Evolutionary conservation across 2,113 vertebrate species (phyloP).

Genomic region (Poecilia latipinna): DNA sequence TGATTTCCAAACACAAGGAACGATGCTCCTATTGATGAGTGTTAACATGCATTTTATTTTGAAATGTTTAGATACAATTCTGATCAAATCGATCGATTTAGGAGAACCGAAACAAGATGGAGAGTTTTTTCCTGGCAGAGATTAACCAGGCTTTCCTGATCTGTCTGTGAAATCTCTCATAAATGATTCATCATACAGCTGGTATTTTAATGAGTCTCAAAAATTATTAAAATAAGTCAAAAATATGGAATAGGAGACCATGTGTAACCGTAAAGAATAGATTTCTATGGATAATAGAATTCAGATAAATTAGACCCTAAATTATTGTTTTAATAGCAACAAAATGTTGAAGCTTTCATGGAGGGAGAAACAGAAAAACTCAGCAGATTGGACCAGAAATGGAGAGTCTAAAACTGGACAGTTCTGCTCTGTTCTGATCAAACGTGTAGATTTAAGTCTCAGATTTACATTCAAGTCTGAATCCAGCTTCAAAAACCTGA

Average conservation of each 20-base stretch:
- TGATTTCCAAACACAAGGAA: background rate
- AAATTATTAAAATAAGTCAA: background rate
- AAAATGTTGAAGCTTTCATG: too few species aligned
- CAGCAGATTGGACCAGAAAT: too few species aligned
- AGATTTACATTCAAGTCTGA: too few species aligned
- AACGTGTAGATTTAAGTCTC: too few species aligned
- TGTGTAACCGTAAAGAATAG: background rate
- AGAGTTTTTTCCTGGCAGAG: background rate
- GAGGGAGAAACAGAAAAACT: background rate
- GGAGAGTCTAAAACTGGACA: background rate
- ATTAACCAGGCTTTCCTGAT: background rate
- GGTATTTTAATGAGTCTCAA: constrained; percentile 1
- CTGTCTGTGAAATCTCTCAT: background rate
- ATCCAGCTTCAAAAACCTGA: too few species aligned
- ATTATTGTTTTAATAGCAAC: background rate
- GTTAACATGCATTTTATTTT: background rate
- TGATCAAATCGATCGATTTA: background rate
- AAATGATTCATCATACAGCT: background rate
- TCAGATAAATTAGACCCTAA: background rate
- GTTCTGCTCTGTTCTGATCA: too few species aligned
- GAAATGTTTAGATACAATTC: background rate
- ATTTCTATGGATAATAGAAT: background rate
- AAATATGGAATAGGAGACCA: too few species aligned
- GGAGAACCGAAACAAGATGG: background rate
- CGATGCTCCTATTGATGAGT: background rate